Base-by-base conservation (phyloP, 2,797 vertebrate species). In the Buceros bicornis region DNA sequence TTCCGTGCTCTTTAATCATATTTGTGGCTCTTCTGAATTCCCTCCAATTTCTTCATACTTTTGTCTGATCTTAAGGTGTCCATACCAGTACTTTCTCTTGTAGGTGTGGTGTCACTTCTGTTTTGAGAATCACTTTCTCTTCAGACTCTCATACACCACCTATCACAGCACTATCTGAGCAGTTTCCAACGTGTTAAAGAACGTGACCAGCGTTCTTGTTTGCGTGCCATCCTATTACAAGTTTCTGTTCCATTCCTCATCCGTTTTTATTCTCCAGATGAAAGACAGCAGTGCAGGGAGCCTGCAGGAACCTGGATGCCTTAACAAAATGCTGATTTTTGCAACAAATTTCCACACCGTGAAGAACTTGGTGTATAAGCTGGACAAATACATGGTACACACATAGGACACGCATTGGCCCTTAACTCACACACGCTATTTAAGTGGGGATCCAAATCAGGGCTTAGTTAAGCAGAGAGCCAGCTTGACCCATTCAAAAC, bases 401-500 rank as follows among this genome's bases (percentile, higher is more conserved):
- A 5, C 0, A 2, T 3, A 40, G 28, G 69, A 42, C 31, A 8
- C 2, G 4, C 2, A 1, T 0, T 69, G 54, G 47, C 40, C 66
- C 42, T 62, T 53, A 80, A 64, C 33, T 73, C 70, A 25, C 6
- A 58, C 29, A 6, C 22, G 45, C 50, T 88, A 31, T n/a, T 77
- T 29, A 78, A 66, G 29, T 5, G 17, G 16, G 8, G 20, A 62
- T 56, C 33, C 50, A 80, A 67, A 57, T 21, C 33, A 26, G 15
- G 31, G 35, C 31, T 79, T 45, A 84, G 40, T 24, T 51, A 11
- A 73, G 60, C 84, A 82, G 56, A 78, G 89, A 89, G 28, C 22
- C 81, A 90, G 26, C 37, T 42, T 93, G 95, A 93, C 92, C 94
- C 28, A 26, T 60, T 72, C 81, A 40, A 64, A 93, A 13, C 60